phyloP scores from a whole-genome alignment of 2,888 invertebrate genomes.

The Drosophila pseudotalamancana region DNA sequence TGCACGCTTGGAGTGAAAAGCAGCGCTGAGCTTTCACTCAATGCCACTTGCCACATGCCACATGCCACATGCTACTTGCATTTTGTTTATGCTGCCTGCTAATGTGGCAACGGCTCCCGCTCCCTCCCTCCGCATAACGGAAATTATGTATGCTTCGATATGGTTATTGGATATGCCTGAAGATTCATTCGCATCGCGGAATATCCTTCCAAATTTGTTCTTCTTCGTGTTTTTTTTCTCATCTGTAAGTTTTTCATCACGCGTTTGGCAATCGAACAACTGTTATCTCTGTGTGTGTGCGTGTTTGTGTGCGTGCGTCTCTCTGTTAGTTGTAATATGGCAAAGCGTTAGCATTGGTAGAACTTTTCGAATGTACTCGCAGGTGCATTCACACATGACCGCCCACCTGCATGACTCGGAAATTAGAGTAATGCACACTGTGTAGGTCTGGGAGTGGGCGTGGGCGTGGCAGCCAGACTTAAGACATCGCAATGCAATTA shows the following conservation, averaged over 20 bases:
- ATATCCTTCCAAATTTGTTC: conserved; percentile 17
- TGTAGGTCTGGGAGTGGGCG: not conserved
- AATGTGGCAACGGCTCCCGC: conserved; percentile 22
- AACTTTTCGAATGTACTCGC: conserved; percentile 66
- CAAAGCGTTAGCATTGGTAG: conserved; percentile 41
- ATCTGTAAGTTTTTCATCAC: conserved; percentile 57
- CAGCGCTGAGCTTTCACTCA: conserved; percentile 38
- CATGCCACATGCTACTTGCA: conserved; percentile 43
- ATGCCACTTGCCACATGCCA: conserved; percentile 34
- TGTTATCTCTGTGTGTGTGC: not conserved
- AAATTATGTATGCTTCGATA: conserved; percentile 66
- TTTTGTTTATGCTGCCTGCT: conserved; percentile 65
- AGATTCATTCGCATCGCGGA: not conserved
- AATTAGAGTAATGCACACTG: conserved; percentile 56
- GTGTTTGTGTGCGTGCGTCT: not conserved
- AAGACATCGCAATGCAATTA: conserved; percentile 69
- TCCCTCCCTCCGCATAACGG: conserved; percentile 42
- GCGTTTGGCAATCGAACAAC: conserved; percentile 67
- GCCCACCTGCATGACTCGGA: conserved; percentile 50
- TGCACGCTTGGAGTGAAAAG: conserved; percentile 68
- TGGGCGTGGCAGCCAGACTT: conserved; percentile 10
- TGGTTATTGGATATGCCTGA: conserved; percentile 21
- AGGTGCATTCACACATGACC: conserved; percentile 76
- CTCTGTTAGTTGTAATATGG: conserved; percentile 10
- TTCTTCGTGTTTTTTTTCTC: not conserved